A percentile compares a stretch with the other conserved stretches of the same genome.
These are phyloP conservation scores for Phainopepla nitens DNA, from an alignment of 2,113 vertebrate species.

Conservation along the genomic window DNA sequence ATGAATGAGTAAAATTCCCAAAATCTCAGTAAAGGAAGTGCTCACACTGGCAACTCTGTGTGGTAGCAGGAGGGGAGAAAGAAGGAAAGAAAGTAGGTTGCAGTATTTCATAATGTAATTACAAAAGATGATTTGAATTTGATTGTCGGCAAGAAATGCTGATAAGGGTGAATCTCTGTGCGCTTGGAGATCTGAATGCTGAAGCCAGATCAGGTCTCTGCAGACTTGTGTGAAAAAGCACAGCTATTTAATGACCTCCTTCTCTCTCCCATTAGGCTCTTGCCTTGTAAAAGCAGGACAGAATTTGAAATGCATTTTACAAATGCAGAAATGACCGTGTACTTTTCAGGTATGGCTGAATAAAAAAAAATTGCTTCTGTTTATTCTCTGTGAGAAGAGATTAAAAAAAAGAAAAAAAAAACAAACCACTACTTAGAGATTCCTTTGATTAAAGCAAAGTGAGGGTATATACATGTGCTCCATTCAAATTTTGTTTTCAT, in stretches of 20 bases:
- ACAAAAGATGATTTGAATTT: slow-evolving; percentile 39
- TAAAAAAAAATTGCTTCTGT: neutral
- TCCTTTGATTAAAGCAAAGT: neutral
- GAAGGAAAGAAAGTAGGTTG: slow-evolving; percentile 22
- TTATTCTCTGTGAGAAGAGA: neutral
- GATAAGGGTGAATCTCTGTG: slow-evolving; percentile 30
- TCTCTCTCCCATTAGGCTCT: neutral
- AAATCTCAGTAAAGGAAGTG: neutral
- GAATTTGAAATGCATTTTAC: neutral
- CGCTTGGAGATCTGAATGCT: slow-evolving; percentile 2
- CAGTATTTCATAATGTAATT: slow-evolving; percentile 11
- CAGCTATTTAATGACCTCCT: slow-evolving; percentile 16
- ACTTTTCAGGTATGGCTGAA: neutral
- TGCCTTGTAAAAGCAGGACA: neutral
- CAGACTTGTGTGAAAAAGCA: neutral
- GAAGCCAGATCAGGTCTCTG: slow-evolving; percentile 41
- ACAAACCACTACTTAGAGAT: neutral
- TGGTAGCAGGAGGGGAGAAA: neutral
- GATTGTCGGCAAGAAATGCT: slow-evolving; percentile 6
- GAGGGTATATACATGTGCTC: neutral
- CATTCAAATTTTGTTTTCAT: neutral
- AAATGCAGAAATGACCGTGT: neutral
- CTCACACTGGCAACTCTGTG: neutral
- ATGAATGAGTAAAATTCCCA: neutral
- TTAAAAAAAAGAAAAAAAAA: neutral